Evolutionary conservation across 2,113 vertebrate genomes (phyloP).

Genomic region (Todiramphus chloris): DNA sequence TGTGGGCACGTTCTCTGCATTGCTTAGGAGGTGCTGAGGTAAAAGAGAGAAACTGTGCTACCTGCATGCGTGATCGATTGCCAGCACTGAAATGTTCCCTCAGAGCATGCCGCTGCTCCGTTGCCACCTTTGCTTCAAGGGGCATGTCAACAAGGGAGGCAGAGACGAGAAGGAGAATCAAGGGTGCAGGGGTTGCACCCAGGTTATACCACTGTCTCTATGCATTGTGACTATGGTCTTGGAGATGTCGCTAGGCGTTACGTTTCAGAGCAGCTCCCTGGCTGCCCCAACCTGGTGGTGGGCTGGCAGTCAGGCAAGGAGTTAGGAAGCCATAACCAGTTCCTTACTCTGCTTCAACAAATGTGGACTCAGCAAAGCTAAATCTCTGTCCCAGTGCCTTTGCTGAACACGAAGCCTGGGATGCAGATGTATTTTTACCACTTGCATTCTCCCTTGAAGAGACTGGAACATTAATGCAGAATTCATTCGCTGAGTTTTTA

Average conservation of each 20-base stretch:
- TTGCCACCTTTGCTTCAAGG: neutral
- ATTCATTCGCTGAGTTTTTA: neutral
- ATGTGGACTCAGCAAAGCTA: neutral
- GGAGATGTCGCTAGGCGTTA: neutral
- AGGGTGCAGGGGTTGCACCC: neutral
- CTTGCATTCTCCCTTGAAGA: neutral
- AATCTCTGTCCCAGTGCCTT: neutral
- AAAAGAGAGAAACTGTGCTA: conserved; percentile 11
- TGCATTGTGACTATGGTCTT: neutral
- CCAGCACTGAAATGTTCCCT: neutral
- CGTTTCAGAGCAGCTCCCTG: neutral
- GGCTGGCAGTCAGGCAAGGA: neutral
- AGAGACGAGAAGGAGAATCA: neutral
- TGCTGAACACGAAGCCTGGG: neutral
- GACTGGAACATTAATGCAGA: neutral
- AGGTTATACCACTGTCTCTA: accelerated
- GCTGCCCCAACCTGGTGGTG: neutral
- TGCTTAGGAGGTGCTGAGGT: neutral
- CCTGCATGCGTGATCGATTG: neutral
- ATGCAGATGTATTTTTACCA: neutral
- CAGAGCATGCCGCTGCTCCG: accelerated
- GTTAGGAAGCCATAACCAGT: neutral
- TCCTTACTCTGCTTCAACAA: neutral
- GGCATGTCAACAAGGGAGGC: neutral
- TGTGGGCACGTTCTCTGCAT: neutral